These are phyloP conservation scores for Camponotus fellah DNA, from an alignment of 2,888 invertebrate genomes.

Conservation along the genomic window DNA sequence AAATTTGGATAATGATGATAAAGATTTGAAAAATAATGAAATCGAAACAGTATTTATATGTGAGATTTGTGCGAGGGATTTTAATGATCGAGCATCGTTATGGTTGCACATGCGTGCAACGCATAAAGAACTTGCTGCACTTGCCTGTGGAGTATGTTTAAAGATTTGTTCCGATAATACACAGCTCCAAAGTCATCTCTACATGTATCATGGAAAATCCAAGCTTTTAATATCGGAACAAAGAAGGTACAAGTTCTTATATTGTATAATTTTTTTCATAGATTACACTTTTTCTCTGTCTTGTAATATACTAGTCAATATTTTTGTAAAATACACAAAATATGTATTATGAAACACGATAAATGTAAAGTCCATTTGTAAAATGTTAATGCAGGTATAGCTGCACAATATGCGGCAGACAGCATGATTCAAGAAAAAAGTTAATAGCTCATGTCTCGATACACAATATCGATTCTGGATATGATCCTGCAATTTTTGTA, in stretches of 20 bases:
- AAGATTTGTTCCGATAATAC: constrained; percentile 86
- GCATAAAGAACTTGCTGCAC: constrained; percentile 87
- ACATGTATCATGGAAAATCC: constrained; percentile 86
- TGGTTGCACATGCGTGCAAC: constrained; percentile 87
- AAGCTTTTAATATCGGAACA: constrained; percentile 84
- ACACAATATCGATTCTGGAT: constrained; percentile 87
- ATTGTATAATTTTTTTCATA: background rate
- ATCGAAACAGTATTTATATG: constrained; percentile 86
- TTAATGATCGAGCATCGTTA: constrained; percentile 87
- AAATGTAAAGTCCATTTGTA: background rate
- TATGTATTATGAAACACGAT: background rate
- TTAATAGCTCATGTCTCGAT: constrained; percentile 87
- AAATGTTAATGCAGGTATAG: constrained; percentile 77
- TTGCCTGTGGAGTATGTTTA: constrained; percentile 88
- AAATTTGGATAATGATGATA: constrained; percentile 77
- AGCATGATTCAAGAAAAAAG: constrained; percentile 87
- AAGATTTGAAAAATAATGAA: constrained; percentile 81
- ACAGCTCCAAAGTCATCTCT: constrained; percentile 87
- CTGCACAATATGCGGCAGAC: constrained; percentile 87
- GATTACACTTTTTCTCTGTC: background rate
- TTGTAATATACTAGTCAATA: background rate
- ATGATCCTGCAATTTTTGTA: constrained; percentile 87
- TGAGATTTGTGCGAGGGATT: constrained; percentile 86
- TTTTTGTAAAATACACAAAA: background rate
- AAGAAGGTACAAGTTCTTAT: constrained; percentile 81